Evolutionary conservation across 2,888 invertebrate species (phyloP), one percentile per base, ranked within the genome.

Genomic region (Aphidius colemani): DNA sequence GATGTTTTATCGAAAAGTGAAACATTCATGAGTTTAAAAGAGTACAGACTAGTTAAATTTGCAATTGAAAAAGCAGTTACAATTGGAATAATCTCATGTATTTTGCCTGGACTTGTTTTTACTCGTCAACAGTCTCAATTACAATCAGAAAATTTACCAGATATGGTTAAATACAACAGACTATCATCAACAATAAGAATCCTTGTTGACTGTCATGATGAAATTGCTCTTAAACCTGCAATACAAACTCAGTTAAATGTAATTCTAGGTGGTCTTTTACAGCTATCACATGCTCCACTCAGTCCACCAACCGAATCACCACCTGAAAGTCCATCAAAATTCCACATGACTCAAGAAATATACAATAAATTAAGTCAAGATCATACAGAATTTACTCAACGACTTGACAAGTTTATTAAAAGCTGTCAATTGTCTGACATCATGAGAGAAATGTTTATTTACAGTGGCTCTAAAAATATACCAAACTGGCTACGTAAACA

Each of bases 361-460:
- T 88, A 87, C 79, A 74, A 83, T 3, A 82, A 83, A 70, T 78
- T 90, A 8, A 78, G 75, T 70, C 68, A 69, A 43, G 87, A 89
- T 49, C 86, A 86, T 75, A 72, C 80, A 67, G 78, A 83, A 64
- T 90, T 88, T 78, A 71, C 80, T 56, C 67, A 71, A 39, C 76
- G 85, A 61, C 84, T 91, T 72, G 75, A 85, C 50, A 74, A 84
- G 68, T 79, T 91, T 57, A 81, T 87, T 10, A 77, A 76, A 18
- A 85, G 85, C 63, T 86, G 88, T 63, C 88, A 88, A 70, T 88
- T 87, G 73, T 85, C 87, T 39, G 79, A 85, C 56, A 82, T 90
- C 44, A 87, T 92, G 75, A 88, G 88, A 74, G 90, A 92, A 78
- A 83, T 91, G n/a, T 85, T 92, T 82, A 83, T 89, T 51, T 83